Base-by-base conservation (phyloP, 1,140 invertebrate genomes). In the Ostrea edulis region DNA sequence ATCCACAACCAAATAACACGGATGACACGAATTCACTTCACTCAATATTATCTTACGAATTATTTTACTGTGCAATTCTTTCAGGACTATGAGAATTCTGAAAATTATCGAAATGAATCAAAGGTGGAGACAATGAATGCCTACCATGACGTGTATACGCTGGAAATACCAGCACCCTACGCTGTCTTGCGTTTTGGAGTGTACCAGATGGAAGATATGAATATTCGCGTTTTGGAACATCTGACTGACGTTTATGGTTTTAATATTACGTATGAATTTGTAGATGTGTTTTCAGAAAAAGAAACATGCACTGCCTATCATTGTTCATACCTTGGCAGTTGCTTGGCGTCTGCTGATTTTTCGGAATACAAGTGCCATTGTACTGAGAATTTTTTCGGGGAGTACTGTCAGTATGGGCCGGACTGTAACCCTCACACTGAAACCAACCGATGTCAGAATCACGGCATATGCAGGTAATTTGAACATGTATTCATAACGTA, bases 231-330 rank as follows among this genome's bases (percentile, higher is more conserved):
- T 0, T 94, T 98, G 71, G 96, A 97, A 90, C 96, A 97, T 85
- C 95, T 98, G 17, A 95, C 98, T 25, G 97, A 98, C 89, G 97
- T 98, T 4, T 98, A 97, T 93, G 98, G 98, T 9, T 98, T 99
- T 95, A 99, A 99, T 94, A 97, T 98, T 90, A 98, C 98, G 8
- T 98, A 98, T 93, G 97, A 98, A 93, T 97, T 98, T 89, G 96
- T 96, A 2, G 88, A 92, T 51, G 89, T 89, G 44, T 94, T 94
- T 1, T 90, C 91, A 93, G 95, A 88, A 95, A 95, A 2, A 55
- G 95, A 96, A 58, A 96, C 96, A 8, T 98, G 98, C 93, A 97
- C 96, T 71, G 96, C 97, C n/a, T 96, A 96, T 82, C 96, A 97
- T 84, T 98, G 98, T 93, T 97, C 97, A 0, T 97, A 97, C 88